Evolutionary conservation across 1,140 invertebrate species (phyloP).

Genomic region (Leptopilina clavipes): DNA sequence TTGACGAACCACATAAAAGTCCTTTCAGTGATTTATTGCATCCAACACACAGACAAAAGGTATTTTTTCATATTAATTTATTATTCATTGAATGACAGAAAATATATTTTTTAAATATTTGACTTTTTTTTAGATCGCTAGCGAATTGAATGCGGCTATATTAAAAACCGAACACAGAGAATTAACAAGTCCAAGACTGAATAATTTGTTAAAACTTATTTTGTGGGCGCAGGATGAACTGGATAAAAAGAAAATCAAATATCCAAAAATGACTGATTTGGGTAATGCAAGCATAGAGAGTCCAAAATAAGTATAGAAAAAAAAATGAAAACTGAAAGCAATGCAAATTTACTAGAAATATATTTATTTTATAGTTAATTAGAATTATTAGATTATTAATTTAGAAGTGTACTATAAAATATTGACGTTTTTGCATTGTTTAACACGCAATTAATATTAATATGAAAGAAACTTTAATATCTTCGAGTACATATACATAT

Average conservation of each 20-base stretch:
- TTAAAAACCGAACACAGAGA: slow-evolving; percentile 93
- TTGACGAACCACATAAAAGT: slow-evolving; percentile 95
- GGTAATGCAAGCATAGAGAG: slow-evolving; percentile 87
- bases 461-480: neutral
- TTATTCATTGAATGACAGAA: neutral
- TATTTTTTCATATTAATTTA: slow-evolving; percentile 71
- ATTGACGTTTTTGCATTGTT: slow-evolving; percentile 46
- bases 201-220: slow-evolving; percentile 93
- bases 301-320: slow-evolving; percentile 77
- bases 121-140: slow-evolving; percentile 86
- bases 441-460: slow-evolving; percentile 45
- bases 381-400: neutral
- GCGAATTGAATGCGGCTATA: slow-evolving; percentile 97
- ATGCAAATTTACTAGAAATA: slow-evolving; percentile 33
- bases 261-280: slow-evolving; percentile 93
- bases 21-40: slow-evolving; percentile 97
- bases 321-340: neutral
- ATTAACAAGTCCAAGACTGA: slow-evolving; percentile 90
- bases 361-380: slow-evolving; percentile 30
- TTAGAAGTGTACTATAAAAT: slow-evolving; percentile 40
- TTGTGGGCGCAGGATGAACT: slow-evolving; percentile 96
- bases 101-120: slow-evolving; percentile 46
- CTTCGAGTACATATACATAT: neutral
- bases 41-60: slow-evolving; percentile 94
- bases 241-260: slow-evolving; percentile 94